phyloP scores from a whole-genome alignment of 23 tunicate genomes.

The Ciona savignyi region DNA sequence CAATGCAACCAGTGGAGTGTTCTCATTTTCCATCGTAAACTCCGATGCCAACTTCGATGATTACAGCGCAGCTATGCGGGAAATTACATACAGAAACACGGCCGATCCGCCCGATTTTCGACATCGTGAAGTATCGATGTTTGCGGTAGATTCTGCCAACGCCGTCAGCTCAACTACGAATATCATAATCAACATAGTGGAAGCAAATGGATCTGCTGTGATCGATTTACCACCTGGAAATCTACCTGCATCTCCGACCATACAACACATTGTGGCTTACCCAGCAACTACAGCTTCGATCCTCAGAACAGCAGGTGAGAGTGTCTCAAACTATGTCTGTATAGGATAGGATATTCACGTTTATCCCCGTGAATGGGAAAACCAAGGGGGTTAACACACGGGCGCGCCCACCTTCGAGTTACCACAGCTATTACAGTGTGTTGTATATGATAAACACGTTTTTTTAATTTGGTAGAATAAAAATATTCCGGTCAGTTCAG shows the following conservation, averaged over 20 bases:
- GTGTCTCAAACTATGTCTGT: not conserved
- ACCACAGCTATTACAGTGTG: too few species aligned
- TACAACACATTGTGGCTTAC: not conserved
- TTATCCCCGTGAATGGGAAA: too few species aligned
- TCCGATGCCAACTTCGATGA: not conserved
- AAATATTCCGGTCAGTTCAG: too few species aligned
- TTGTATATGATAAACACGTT: too few species aligned
- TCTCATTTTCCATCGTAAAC: conserved; percentile 3
- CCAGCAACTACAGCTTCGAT: not conserved
- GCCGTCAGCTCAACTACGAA: not conserved
- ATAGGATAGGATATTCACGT: not conserved
- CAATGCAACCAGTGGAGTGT: conserved; percentile 4
- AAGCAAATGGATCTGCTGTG: not conserved
- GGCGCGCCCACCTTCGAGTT: too few species aligned
- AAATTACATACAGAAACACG: conserved; percentile 6
- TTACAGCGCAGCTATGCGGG: conserved; percentile 1
- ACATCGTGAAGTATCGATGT: conserved; percentile 1
- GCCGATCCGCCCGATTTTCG: conserved; percentile 5
- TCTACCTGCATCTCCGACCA: not conserved
- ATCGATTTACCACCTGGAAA: not conserved
- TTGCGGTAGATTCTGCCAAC: not conserved
- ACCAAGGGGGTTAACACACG: too few species aligned
- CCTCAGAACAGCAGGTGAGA: not conserved
- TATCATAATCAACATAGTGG: not conserved
- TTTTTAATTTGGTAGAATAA: too few species aligned